phyloP scores from a whole-genome alignment of 2,113 vertebrate species.

The Arenaria interpres region DNA sequence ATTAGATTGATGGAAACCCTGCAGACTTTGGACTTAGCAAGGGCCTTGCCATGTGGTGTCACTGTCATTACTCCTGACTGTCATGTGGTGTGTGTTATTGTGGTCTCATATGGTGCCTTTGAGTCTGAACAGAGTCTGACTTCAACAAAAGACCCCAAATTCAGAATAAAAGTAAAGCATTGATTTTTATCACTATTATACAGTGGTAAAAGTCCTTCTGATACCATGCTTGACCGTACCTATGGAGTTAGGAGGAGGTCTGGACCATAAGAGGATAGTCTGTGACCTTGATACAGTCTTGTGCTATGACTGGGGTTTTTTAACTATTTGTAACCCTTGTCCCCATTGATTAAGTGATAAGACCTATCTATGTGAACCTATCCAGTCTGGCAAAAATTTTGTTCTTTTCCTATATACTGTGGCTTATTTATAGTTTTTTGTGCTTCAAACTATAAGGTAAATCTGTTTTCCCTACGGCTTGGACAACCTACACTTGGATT shows the following conservation, averaged over 20 bases:
- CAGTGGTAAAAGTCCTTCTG: background rate
- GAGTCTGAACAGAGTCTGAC: background rate
- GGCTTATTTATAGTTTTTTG: background rate
- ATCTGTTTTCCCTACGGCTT: background rate
- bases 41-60: background rate
- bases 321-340: background rate
- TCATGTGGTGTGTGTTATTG: background rate
- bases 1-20: background rate
- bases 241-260: background rate
- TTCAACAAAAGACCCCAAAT: background rate
- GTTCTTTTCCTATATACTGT: background rate
- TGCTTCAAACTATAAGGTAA: background rate
- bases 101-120: accelerated
- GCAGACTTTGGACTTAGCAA: background rate
- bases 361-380: background rate
- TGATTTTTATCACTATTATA: background rate
- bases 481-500: background rate
- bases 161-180: background rate
- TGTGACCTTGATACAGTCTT: background rate
- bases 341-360: background rate
- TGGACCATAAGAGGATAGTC: background rate
- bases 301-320: background rate
- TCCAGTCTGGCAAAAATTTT: background rate
- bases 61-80: background rate
- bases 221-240: background rate